A percentile compares a stretch with the other conserved stretches of the same genome.
phyloP scores from a whole-genome alignment of 2,797 vertebrate genomes.

The Thripadectes ignobilis region DNA sequence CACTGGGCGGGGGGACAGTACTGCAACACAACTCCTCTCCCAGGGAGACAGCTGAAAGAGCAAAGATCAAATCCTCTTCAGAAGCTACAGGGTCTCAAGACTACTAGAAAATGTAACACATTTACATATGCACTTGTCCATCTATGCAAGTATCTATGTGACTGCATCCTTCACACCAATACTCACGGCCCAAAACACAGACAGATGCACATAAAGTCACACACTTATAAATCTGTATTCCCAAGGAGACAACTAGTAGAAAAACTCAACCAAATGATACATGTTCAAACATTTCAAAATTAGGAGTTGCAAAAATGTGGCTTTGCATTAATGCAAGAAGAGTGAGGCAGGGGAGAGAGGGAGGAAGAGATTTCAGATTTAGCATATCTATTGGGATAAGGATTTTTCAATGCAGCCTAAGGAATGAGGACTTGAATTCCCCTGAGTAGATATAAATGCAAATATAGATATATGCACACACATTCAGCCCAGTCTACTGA shows the following conservation, averaged over 20 bases:
- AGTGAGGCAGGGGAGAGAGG: not conserved
- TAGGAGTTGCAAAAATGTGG: not conserved
- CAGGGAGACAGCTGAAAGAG: not conserved
- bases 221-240: not conserved
- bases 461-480: conserved; percentile 32
- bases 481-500: not conserved
- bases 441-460: conserved; percentile 20
- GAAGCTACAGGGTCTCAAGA: not conserved
- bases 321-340: not conserved
- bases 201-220: not conserved
- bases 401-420: conserved; percentile 26
- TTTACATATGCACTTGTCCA: not conserved
- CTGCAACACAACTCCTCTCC: not conserved
- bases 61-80: not conserved
- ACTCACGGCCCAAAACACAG: not conserved
- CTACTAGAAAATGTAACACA: not conserved
- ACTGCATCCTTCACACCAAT: not conserved
- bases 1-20: not conserved
- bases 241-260: not conserved
- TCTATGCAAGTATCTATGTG: not conserved
- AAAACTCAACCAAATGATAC: not conserved
- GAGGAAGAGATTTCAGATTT: not conserved
- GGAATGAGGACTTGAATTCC: conserved; percentile 31
- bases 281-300: not conserved
- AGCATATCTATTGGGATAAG: conserved; percentile 14